Evolutionary conservation across 2,113 vertebrate genomes (phyloP).

Genomic region (Maccullochella peelii): DNA sequence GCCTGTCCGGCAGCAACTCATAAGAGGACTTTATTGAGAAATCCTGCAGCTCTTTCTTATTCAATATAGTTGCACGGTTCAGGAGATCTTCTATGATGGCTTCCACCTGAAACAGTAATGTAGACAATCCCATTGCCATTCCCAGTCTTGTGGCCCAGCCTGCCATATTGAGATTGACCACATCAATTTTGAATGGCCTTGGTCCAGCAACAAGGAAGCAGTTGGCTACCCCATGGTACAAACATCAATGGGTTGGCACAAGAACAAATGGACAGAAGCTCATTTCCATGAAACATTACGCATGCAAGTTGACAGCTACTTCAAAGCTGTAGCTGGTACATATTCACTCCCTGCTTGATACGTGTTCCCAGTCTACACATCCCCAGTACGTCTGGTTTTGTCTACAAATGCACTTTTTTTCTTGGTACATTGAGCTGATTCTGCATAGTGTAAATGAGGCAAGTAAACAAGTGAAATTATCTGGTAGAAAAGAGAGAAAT

Average conservation of each 20-base stretch:
- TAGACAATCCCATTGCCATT: slow-evolving; percentile 18
- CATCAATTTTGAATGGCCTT: slow-evolving; percentile 62
- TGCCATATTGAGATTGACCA: slow-evolving; percentile 51
- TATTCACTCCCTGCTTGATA: slow-evolving; percentile 30
- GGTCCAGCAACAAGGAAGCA: slow-evolving; percentile 57
- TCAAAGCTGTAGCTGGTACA: slow-evolving; percentile 59
- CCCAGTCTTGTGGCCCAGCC: slow-evolving; percentile 15
- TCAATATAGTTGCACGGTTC: background rate
- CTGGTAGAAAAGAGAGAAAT: background rate
- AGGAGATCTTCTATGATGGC: background rate
- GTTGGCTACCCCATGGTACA: slow-evolving; percentile 43
- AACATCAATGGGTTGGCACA: slow-evolving; percentile 69
- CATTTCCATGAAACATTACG: slow-evolving; percentile 67
- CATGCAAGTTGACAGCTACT: slow-evolving; percentile 63
- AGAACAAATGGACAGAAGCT: slow-evolving; percentile 62
- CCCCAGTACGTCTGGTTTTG: slow-evolving; percentile 27
- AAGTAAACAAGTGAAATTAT: background rate
- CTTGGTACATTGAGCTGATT: slow-evolving; percentile 3
- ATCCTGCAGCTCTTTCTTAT: background rate
- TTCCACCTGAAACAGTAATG: slow-evolving; percentile 20
- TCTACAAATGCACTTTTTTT: slow-evolving; percentile 16
- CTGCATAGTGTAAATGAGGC: slow-evolving; percentile 25
- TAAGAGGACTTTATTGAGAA: background rate
- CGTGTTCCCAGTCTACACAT: slow-evolving; percentile 29
- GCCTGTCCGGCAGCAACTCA: background rate